phyloP scores from a whole-genome alignment of 2,888 invertebrate species.

The Halictus quadricinctus region DNA sequence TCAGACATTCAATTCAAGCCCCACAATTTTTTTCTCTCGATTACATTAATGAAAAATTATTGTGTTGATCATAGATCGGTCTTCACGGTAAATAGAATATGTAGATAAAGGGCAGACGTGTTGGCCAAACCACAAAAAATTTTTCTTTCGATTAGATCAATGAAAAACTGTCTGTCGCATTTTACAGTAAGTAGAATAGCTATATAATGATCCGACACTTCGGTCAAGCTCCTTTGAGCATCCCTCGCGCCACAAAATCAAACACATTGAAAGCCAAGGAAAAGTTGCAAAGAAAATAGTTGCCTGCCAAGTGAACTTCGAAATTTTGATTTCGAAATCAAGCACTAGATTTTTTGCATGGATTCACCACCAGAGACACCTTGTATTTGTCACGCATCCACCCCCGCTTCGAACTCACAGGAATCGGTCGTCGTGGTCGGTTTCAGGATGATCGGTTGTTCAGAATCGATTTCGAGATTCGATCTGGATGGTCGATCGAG shows the following conservation, averaged over 20 bases:
- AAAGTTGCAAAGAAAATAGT: neutral
- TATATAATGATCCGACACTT: neutral
- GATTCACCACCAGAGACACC: neutral
- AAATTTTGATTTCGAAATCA: neutral
- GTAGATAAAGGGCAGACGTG: no score
- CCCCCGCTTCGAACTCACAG: neutral
- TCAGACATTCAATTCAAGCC: no score
- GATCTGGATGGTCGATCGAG: neutral
- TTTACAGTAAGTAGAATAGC: no score
- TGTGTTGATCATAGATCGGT: no score
- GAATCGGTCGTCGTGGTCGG: neutral
- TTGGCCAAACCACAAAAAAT: no score
- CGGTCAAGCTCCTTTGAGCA: neutral
- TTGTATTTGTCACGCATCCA: neutral
- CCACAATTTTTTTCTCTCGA: no score
- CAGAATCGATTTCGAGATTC: neutral
- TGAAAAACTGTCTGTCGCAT: no score
- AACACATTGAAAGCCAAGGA: neutral
- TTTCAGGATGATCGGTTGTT: slow-evolving; percentile 12
- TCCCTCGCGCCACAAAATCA: neutral
- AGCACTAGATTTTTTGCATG: neutral
- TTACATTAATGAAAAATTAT: no score
- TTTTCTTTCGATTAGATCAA: no score
- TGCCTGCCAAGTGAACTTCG: accelerated
- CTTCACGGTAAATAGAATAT: no score